Evolutionary conservation across 2,113 vertebrate species (phyloP).

Genomic region (Melanerpes formicivorus): DNA sequence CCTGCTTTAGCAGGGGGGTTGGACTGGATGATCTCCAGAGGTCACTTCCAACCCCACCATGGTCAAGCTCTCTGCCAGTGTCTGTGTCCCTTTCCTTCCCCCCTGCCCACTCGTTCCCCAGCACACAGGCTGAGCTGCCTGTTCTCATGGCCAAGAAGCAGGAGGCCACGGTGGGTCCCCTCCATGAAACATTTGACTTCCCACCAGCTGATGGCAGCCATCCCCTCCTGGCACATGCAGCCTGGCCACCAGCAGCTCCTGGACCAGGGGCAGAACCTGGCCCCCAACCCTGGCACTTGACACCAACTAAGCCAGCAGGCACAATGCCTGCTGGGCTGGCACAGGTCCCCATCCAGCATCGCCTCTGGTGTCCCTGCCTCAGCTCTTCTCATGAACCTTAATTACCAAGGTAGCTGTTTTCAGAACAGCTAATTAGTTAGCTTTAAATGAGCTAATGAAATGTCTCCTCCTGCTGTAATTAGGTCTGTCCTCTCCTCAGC

Average conservation of each 20-base stretch:
- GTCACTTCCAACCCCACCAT: background rate
- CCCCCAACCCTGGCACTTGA: too few relatives aligned
- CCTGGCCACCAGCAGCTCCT: background rate
- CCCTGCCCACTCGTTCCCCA: background rate
- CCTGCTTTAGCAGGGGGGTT: background rate
- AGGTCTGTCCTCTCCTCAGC: background rate
- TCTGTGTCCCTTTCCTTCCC: too few relatives aligned
- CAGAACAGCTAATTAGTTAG: background rate
- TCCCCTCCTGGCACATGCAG: background rate
- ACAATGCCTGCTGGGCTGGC: background rate
- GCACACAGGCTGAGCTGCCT: accelerated
- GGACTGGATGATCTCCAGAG: background rate
- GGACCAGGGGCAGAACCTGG: accelerated
- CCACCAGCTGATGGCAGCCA: accelerated
- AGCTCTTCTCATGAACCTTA: background rate
- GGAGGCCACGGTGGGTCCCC: background rate
- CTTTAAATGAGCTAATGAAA: background rate
- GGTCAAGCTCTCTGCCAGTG: background rate
- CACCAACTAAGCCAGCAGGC: background rate
- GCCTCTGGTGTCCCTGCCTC: background rate
- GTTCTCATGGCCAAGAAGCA: background rate
- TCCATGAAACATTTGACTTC: accelerated
- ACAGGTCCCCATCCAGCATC: accelerated
- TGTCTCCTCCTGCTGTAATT: background rate
- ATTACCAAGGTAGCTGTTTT: background rate